Evolutionary conservation across 2,113 vertebrate genomes (phyloP), one percentile per base, ranked within the genome.

Genomic region (Sapajus apella): DNA sequence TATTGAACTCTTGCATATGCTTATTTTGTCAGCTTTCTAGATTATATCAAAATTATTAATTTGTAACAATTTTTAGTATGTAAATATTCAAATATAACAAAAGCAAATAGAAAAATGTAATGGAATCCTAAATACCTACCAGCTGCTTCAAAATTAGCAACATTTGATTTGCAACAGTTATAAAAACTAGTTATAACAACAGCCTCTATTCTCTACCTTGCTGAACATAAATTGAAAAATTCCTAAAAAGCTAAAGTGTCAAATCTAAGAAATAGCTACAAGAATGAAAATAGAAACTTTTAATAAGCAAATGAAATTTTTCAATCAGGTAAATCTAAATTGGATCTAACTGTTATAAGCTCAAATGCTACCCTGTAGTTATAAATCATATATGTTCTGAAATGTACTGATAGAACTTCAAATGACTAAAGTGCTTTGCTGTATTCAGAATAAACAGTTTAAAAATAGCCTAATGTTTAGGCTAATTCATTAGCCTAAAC

Each of bases 61-160:
- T 47, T 77, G 9, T 6, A 91, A 95, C 52, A 83, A 92, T 27
- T 68, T 72, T 56, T 94, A 89, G 56, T 75, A 61, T 52, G 55
- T 16, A 96, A 66, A 90, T 92, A 94, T 56, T 92, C 32, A 92
- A 81, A 95, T 64, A 72, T 27, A 89, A 64, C 3, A 94, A 79
- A 76, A 92, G 23, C 20, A 83, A 23, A 92, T 40, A 72, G 8
- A 88, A 27, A 6, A 40, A 56, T 45, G 77, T 30, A 95, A 88
- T 82, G 27, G 90, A 96, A 91, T 85, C 30, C 27, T 43, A 96
- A 94, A 47, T 43, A 80, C 11, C 10, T 6, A 30, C n/a, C 9
- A 35, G 45, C 17, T 94, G 45, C 79, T 94, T 80, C n/a, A 94
- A 94, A 94, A 87, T 47, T 37, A 55, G 21, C 27, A 73, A 90